These are phyloP conservation scores for Chinchilla lanigera DNA, from an alignment of 2,113 vertebrate genomes.

Conservation along the genomic window DNA sequence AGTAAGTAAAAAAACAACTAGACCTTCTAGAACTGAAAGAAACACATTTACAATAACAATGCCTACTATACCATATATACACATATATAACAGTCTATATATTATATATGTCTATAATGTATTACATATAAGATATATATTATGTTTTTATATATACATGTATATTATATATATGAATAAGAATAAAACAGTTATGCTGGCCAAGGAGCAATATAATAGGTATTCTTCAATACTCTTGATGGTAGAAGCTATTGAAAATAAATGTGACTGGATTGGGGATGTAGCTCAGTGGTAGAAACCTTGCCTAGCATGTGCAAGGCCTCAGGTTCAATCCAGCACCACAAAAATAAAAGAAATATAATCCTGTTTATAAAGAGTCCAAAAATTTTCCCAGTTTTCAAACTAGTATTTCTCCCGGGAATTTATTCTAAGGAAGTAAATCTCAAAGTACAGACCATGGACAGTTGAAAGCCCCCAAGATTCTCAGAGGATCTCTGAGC, in stretches of 20 bases:
- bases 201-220: neutral
- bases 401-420: neutral
- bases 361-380: constrained; percentile 18
- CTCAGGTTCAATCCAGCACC: neutral
- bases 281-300: too few species aligned
- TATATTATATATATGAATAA: neutral
- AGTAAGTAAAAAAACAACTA: constrained; percentile 8
- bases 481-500: neutral
- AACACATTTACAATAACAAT: neutral
- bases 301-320: neutral
- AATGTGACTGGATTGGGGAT: neutral
- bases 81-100: neutral
- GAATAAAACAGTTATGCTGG: neutral
- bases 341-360: neutral
- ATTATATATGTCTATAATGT: neutral
- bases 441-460: constrained; percentile 5
- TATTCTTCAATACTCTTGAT: neutral
- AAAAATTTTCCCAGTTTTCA: neutral
- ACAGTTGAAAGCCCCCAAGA: neutral
- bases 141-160: neutral
- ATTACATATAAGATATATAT: neutral
- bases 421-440: constrained; percentile 34
- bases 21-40: constrained; percentile 12
- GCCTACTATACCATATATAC: neutral
- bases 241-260: neutral